Evolutionary conservation across 2,888 invertebrate species (phyloP), one percentile per base, ranked within the genome.

Genomic region (Eilema griseolum): DNA sequence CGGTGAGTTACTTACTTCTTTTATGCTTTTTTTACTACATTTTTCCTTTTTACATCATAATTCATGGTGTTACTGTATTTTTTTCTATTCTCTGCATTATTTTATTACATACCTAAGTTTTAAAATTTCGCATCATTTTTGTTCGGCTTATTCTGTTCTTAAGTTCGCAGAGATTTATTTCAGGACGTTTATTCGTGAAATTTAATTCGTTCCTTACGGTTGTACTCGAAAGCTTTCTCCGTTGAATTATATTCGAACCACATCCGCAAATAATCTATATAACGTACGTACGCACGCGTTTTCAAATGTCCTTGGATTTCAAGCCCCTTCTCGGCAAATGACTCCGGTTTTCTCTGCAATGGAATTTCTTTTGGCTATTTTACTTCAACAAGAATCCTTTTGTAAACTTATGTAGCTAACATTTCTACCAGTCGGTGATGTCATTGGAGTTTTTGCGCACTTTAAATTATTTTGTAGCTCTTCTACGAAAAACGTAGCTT

Each of bases 1-100:
- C 75, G 95, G 95, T 95, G 80, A 95, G 95, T 95, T 69, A 65
- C 78, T 72, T 70, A 68, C 61, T 73, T 76, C n/a, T 57, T 71
- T 46, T 52, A 70, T 26, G 24, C 10, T 24, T 57, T 68, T 72
- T 70, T 71, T 62, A 37, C 12, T 46, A 14, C 5, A 23, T 68
- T 63, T 67, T 66, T 61, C 12, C n/a, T 28, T 70, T 41, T 5
- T 56, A 24, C 52, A 61, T 67, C 37, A 66, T 16, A 28, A 64
- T 69, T 73, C 65, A 33, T n/a, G 11, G 20, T 28, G 31, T 70
- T 46, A 52, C n/a, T 20, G 11, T 33, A 57, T 41, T 64, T 69
- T 59, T 52, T 52, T 37, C 31, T 23, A 41, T 37, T 67, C 57
- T 28, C 23, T 56, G 63, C 23, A 20, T 26, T 66, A 24, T 12